Conservation (phyloP, 2,888 invertebrate species). For the Silvanus unidentatus region DNA sequence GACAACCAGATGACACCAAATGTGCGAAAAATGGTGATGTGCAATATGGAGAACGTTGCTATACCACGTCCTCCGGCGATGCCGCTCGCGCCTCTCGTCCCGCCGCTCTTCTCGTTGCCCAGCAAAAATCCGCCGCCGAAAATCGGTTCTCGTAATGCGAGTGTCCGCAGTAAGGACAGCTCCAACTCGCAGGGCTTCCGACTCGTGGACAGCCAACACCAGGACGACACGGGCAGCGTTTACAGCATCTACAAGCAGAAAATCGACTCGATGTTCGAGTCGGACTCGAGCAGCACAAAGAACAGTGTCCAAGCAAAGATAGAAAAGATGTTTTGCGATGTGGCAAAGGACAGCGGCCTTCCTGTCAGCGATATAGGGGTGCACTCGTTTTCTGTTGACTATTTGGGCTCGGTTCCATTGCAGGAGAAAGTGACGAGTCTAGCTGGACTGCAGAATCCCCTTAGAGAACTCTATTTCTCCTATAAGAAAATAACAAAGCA, state of each 20-base stretch:
- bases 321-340: slow-evolving; percentile 77
- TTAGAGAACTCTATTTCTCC: slow-evolving; percentile 65
- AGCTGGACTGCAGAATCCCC: slow-evolving; percentile 73
- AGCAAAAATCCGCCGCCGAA: too few relatives aligned
- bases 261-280: slow-evolving; percentile 76
- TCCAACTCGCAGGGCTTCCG: slow-evolving; percentile 37
- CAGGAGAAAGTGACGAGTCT: slow-evolving; percentile 76
- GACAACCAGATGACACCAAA: slow-evolving; percentile 7
- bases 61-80: slow-evolving; percentile 41
- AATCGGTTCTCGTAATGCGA: slow-evolving; percentile 19
- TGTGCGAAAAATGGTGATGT: slow-evolving; percentile 27
- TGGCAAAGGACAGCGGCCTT: slow-evolving; percentile 54
- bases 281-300: slow-evolving; percentile 47
- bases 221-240: slow-evolving; percentile 39
- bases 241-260: slow-evolving; percentile 73
- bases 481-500: slow-evolving; percentile 49
- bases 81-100: slow-evolving; percentile 26
- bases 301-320: slow-evolving; percentile 81
- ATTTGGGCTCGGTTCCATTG: slow-evolving; percentile 74
- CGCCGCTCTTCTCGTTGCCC: slow-evolving; percentile 14
- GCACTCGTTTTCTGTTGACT: slow-evolving; percentile 63
- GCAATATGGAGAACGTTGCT: slow-evolving; percentile 35
- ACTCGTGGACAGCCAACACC: slow-evolving; percentile 30
- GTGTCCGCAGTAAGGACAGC: slow-evolving; percentile 32
- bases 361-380: slow-evolving; percentile 51